Evolutionary conservation across 2,888 invertebrate genomes (phyloP), one percentile per base, ranked within the genome.

Genomic region (Meiosimyza decipiens): DNA sequence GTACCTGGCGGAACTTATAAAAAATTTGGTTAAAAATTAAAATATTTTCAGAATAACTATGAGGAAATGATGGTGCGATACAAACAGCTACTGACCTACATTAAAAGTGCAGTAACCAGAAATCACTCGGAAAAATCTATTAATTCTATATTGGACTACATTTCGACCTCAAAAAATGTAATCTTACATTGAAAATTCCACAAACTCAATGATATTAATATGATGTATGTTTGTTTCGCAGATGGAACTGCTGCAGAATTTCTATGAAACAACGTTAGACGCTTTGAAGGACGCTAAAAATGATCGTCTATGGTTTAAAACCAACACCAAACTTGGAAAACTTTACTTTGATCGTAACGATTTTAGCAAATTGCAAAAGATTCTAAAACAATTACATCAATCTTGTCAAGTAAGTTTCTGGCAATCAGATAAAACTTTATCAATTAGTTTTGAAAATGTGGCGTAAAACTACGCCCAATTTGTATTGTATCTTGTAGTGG

Each of bases 91-190:
- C 89, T 99, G 71, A 98, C 97, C 0, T 99, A 99, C 86, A 99
- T 99, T 76, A 99, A 99, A 88, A 97, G 96, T 88, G 99, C 99
- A 28, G 99, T 99, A 52, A 99, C 99, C 7, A 91, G 99, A 83
- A 99, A 99, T 87, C 99, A 99, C 86, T 98, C 99, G 55, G 99
- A 99, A 86, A 99, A 99, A 87, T 99, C 99, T 47, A 99, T 99
- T 80, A 99, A 99, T 86, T 98, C 99, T 2, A 99, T 99, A 83
- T 89, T 99, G 76, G 99, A 99, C 88, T 99, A 99, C 86, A 99
- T 99, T 82, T 99, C 99, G 18, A 99, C 99, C 62, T 99, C 98
- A 12, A 97, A 98, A 89, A 98, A 99, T 91, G 97, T 97, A 88
- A 15, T 7, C 2, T 12, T 57, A 12, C 1, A 40, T 51, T 63